Base-by-base conservation (phyloP, 2,888 invertebrate genomes). In the Amaurobius ferox region DNA sequence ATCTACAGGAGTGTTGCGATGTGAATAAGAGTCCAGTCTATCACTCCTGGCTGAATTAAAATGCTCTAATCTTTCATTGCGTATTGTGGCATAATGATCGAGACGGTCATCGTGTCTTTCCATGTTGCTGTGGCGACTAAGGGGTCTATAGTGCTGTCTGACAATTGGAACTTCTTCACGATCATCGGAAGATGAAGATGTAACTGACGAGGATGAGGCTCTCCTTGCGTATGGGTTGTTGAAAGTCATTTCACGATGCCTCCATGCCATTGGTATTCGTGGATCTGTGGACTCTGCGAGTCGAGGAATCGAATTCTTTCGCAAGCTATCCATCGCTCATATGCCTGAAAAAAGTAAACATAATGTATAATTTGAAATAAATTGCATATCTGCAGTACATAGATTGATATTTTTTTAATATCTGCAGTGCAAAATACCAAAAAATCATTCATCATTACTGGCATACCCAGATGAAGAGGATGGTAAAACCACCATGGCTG, bases 251-350 rank as follows among this genome's bases (percentile, higher is more conserved):
- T 83, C 88, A 30, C 88, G 87, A 23, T 87, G 83, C 39, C 80
- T 73, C 88, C 88, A 88, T 23, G 88, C 88, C 61, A 87, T 86
- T 48, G 88, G 88, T 78, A 88, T 88, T 40, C 88, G 66, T 32
- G 86, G 81, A 55, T 86, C 79, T 16, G 55, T 70, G 7, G 68
- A 13, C 1, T 87, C 87, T 19, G 39, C 23, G 9, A 67, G 73
- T 7, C 86, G 72, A 5, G 68, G 70, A 19, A 32, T 40, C 30
- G 81, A 70, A 32, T 40, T 76, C 30, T 61, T 77, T 23, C 61
- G 77, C 19, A 78, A 62, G 40, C 72, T 74, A 68, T 79, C 86
- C 86, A 86, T 86, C 26, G 9, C 1, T 44, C 13, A 68, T 19
- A 32, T 61, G 39, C 30, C 80, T 76, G 64, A 11, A 39, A 28